Evolutionary conservation across 2,113 vertebrate species (phyloP), one percentile per base, ranked within the genome.

Genomic region (Alces alces): DNA sequence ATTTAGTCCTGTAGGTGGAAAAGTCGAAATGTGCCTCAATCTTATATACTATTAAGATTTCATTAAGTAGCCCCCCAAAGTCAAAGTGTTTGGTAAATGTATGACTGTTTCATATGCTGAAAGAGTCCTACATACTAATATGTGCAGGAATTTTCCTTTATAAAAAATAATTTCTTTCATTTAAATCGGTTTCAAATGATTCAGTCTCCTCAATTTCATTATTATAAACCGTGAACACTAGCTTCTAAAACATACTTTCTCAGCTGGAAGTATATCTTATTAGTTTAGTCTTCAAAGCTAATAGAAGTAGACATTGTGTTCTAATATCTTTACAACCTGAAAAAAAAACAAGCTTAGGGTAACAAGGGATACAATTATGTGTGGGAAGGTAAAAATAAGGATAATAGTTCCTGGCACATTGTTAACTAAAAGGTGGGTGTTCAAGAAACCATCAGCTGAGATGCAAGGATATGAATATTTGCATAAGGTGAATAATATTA

Each of bases 231-330:
- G 30, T 43, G 76, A 88, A 78, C 64, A 92, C 25, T 45, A 93
- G 45, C 78, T 96, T 98, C 33, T 93, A 70, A 89, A 97, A 93
- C 50, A 85, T 52, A 86, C 27, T 93, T 95, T 97, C 90, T 96
- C 50, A 94, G 87, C 79, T 94, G 79, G 45, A 97, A 93, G 30
- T 92, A n/a, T 87, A 85, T 89, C n/a, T 82, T 93, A 93, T 82
- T 89, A 92, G 47, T 73, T 95, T 80, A 66, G 28, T 60, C 54
- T 85, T 88, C 88, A 78, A 88, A 39, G 27, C 43, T 98, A 95
- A 94, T 92, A 95, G 84, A 95, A 98, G 97, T 84, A 96, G 95
- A 97, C 14, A 57, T 57, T 90, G 39, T 95, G 52, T 98, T 96
- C 93, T 43, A 86, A 85, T 93, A 91, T 76, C 90, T 96, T 36